Conservation (phyloP, 2,797 vertebrate genomes). For the Austrolebias charrua region DNA sequence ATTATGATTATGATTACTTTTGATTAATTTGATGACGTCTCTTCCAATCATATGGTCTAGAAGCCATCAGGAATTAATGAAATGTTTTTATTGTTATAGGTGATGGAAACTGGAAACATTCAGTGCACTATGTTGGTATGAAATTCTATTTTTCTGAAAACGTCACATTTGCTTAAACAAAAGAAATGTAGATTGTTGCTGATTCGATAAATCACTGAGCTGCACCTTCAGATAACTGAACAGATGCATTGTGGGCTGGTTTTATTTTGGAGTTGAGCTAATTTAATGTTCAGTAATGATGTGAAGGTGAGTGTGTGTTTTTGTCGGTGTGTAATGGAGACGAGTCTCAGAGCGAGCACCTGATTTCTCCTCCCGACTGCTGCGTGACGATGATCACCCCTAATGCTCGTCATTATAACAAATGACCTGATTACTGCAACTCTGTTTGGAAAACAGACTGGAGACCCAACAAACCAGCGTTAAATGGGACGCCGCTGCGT, state of each 20-base stretch:
- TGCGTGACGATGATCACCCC: constrained; percentile 72
- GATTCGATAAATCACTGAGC: constrained; percentile 7
- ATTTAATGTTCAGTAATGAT: constrained; percentile 30
- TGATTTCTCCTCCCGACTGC: constrained; percentile 73
- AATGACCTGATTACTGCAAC: constrained; percentile 82
- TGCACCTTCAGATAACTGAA: background rate
- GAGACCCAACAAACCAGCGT: constrained; percentile 70
- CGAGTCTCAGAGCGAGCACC: constrained; percentile 62
- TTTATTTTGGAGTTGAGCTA: constrained; percentile 6
- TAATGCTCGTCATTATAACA: constrained; percentile 81
- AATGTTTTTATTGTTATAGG: background rate
- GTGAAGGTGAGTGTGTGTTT: constrained; percentile 17
- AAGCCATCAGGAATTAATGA: background rate
- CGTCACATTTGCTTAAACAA: background rate
- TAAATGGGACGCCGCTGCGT: constrained; percentile 59
- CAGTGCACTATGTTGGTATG: too few relatives aligned
- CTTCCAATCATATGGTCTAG: background rate
- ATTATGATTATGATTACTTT: too few relatives aligned
- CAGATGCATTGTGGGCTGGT: background rate
- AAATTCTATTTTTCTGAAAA: background rate
- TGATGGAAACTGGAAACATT: background rate
- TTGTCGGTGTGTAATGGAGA: constrained; percentile 53
- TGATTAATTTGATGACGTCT: too few relatives aligned
- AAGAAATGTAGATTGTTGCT: background rate
- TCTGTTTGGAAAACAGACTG: constrained; percentile 72